Conservation (phyloP, 2,888 invertebrate species). For the Arctia plantaginis region DNA sequence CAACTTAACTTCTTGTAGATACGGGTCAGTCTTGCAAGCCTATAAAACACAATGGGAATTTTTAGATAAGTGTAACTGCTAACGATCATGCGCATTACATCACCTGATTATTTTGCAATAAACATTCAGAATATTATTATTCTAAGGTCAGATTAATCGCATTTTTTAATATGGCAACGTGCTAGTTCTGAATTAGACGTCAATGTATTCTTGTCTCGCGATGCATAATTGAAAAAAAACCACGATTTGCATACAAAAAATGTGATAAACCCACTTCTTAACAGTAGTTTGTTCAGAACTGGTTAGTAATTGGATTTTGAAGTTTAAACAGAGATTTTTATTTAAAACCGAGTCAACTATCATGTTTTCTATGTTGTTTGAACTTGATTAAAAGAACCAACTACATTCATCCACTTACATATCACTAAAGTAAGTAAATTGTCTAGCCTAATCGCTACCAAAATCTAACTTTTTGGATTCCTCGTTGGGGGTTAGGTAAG, state of each 20-base stretch:
- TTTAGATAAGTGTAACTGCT: slow-evolving; percentile 2
- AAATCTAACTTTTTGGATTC: too few relatives aligned
- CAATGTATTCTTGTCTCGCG: not conserved
- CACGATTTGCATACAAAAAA: not conserved
- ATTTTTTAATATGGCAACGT: not conserved
- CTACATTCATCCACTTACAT: too few relatives aligned
- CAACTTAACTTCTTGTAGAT: not conserved
- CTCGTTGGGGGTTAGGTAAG: too few relatives aligned
- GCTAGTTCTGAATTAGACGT: too few relatives aligned
- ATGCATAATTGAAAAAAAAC: not conserved
- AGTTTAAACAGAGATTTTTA: too few relatives aligned
- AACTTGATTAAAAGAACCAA: too few relatives aligned
- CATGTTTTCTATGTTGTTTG: too few relatives aligned
- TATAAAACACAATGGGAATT: slow-evolving; percentile 9
- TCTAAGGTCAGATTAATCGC: not conserved
- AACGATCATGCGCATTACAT: not conserved
- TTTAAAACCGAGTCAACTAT: not conserved
- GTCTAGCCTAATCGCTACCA: too few relatives aligned
- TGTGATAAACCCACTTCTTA: not conserved
- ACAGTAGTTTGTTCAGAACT: not conserved
- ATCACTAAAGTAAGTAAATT: too few relatives aligned
- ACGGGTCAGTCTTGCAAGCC: not conserved
- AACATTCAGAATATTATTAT: not conserved
- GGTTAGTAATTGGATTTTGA: not conserved
- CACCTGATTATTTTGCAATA: not conserved